Evolutionary conservation across 2,888 invertebrate species (phyloP), one percentile per base, ranked within the genome.

Genomic region (Heliconius aoede): DNA sequence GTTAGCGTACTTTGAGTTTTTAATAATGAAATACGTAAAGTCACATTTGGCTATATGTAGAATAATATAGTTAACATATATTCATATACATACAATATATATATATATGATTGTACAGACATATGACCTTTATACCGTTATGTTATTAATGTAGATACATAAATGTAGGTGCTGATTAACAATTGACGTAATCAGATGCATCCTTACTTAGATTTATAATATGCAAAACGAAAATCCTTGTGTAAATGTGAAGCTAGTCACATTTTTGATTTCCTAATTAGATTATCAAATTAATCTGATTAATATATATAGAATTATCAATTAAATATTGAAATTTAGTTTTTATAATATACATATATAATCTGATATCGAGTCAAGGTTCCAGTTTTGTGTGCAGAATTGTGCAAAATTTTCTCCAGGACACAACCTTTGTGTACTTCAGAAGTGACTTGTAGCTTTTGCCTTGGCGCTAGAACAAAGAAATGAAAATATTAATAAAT

Each of bases 141-240:
- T 65, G 24, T 11, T 36, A 30, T 32, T 21, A 32, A 62, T 62
- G 30, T 30, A 62, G 30, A 62, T 62, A 62, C 36, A 32, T 65
- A 15, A 36, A 65, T 15, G 24, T 36, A 65, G 36, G 36, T 36
- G 64, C 64, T 65, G 36, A 65, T 65, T 65, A 65, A 36, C n/a
- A 36, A 36, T 40, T 65, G 36, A 65, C 65, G 65, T 65, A 40
- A 65, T 36, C 65, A 65, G 65, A 65, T 24, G 24, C 65, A 15
- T 36, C 36, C 32, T 15, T 64, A n/a, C 64, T 36, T 15, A 24
- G 64, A 64, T 40, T 36, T 65, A 36, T 46, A 18, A 46, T 40
- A 13, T 65, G 24, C 36, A 13, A n/a, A 36, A 32, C 11, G 32
- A n/a, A 32, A 64, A 13, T n/a, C 32, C 64, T 64, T 32, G 4